Evolutionary conservation across 2,113 vertebrate species (phyloP), one percentile per base, ranked within the genome.

Genomic region (Noturus placidus): DNA sequence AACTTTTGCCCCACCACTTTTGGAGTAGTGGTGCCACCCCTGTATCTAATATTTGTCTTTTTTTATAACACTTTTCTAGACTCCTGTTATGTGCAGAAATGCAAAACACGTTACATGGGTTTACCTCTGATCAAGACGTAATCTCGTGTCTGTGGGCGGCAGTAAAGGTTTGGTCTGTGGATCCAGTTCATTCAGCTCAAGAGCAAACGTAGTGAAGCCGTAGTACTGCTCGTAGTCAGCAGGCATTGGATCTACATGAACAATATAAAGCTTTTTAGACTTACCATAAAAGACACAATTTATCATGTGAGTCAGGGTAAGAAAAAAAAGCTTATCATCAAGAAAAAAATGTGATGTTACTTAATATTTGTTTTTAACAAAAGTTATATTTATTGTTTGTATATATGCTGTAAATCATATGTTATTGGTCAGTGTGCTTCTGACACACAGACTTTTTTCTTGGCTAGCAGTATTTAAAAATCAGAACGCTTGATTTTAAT

Each of bases 51-150:
- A 38, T 42, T 25, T 76, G 38, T 27, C 20, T 76, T 76, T 27
- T 46, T 27, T 42, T 25, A 50, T 76, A 9, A 50, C 25, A 50
- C 1, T 5, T 77, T n/a, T 15, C 22, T 14, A 52, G 46, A 57
- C 30, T 54, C 15, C 17, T 33, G 17, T 22, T 35, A 33, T 30
- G 30, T 80, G 30, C 78, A 17, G 14, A 52, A 78, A 17, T 38
- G 11, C 5, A 22, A 52, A 65, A 70, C 13, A 38, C 4, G 52
- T 38, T 22, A 56, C 2, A n/a, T 22, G 30, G 59, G 25, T 72
- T 86, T 86, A 99, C 98, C 97, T 98, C 96, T 99, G 98, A 94
- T 99, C 98, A 3, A 97, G 95, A 88, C 98, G 96, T 89, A 98
- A 96, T 85, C 98, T 94, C 59, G 97, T 99, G 92, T 99, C 98